phyloP scores from a whole-genome alignment of 2,113 vertebrate genomes.

The Naja naja region DNA sequence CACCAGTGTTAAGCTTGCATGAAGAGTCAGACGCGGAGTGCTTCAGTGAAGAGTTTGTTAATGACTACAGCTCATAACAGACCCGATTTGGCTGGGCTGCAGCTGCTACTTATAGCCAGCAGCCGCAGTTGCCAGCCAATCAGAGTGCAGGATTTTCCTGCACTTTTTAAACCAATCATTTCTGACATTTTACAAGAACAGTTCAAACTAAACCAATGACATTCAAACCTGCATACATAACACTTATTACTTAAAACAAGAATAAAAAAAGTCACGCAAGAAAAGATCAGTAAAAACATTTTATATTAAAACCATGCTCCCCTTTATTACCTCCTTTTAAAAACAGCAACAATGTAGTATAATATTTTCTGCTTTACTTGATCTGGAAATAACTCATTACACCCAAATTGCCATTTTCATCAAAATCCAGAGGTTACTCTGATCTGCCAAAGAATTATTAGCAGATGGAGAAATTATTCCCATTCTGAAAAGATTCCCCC shows the following conservation, averaged over 20 bases:
- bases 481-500: constrained; percentile 27
- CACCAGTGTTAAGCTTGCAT: no score
- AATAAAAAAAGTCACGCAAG: not conserved
- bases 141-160: no score
- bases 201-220: no score
- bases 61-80: no score
- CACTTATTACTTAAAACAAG: not conserved
- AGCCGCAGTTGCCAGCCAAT: no score
- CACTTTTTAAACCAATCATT: no score
- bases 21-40: no score
- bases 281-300: not conserved
- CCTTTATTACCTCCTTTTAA: not conserved
- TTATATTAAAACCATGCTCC: not conserved
- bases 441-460: constrained; percentile 36
- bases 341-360: constrained; percentile 21
- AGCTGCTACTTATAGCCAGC: no score
- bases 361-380: constrained; percentile 45
- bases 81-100: no score
- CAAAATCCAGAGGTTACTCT: constrained; percentile 36
- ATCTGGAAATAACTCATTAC: constrained; percentile 21
- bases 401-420: constrained; percentile 25
- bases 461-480: constrained; percentile 42
- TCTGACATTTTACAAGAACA: no score
- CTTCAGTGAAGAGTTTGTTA: no score
- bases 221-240: no score